Evolutionary conservation across 2,888 invertebrate genomes (phyloP), one percentile per base, ranked within the genome.

Genomic region (Drosophila quinaria): DNA sequence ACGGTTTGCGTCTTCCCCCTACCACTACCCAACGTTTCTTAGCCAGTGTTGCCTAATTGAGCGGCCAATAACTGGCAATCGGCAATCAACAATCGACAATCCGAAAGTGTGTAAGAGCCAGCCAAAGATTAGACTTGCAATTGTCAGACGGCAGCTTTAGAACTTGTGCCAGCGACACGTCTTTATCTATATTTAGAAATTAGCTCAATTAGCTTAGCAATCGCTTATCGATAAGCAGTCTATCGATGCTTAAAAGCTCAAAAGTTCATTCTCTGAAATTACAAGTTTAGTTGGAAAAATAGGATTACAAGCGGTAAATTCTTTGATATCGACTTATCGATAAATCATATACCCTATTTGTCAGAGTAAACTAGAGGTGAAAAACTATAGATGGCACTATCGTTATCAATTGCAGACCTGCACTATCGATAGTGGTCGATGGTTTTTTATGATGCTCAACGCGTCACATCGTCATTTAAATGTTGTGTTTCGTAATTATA

Each of bases 31-130:
- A 39, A 39, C 52, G 59, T 67, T 55, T 39, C 33, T 2, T 25
- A 15, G 62, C 47, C 58, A 63, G 62, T 60, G 79, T 70, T 76
- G 66, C 80, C 77, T 80, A 80, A 77, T 77, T 77, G 76, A 79
- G 76, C 76, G 25, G 39, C 55, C 70, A 64, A 51, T 50, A 65
- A 59, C 74, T 52, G 59, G 33, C 25, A 25, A 25, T 25, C 25
- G 25, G 10, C 60, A 41, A 41, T 42, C 39, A 10, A 31, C 17
- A 51, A 46, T 33, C 50, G 22, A 31, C 17, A 51, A 46, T 33
- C 42, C 44, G 33, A 59, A 56, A 55, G 71, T 29, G 41, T 50
- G 67, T 17, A 35, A 67, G 58, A 37, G 58, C 61, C 29, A 44
- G 62, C 17, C 25, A 33, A 31, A 63, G 59, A 62, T 60, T 73